Conservation (phyloP, 1,140 invertebrate genomes). For the Lepidostoma basale region DNA sequence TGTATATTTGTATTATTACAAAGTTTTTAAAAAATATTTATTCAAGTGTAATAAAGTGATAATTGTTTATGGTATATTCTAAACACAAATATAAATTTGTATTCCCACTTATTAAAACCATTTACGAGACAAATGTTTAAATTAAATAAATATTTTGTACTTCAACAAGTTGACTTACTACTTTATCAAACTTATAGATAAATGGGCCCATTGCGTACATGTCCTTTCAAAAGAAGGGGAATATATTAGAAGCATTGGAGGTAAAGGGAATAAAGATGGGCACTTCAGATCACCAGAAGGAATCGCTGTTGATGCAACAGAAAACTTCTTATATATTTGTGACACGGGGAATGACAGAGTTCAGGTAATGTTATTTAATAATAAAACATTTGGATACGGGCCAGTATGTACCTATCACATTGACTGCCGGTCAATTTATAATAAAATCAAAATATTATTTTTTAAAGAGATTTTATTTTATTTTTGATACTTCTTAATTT, state of each 20-base stretch:
- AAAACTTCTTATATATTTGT: constrained; percentile 71
- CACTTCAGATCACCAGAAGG: constrained; percentile 76
- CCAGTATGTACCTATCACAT: too few species aligned
- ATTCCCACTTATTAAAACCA: not conserved
- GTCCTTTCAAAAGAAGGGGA: constrained; percentile 70
- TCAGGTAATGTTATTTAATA: constrained; percentile 58
- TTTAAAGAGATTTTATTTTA: too few species aligned
- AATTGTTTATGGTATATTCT: not conserved
- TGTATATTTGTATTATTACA: not conserved
- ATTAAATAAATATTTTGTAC: constrained; percentile 20
- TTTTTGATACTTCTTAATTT: too few species aligned
- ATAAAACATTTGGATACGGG: too few species aligned
- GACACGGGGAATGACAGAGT: constrained; percentile 78
- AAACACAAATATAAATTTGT: not conserved
- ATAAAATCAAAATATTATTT: not conserved
- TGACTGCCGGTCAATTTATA: not conserved
- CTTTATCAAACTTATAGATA: constrained; percentile 65
- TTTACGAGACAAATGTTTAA: not conserved
- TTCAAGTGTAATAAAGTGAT: too few species aligned
- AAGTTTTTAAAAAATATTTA: too few species aligned
- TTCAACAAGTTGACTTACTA: too few species aligned
- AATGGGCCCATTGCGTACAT: constrained; percentile 79
- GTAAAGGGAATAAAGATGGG: constrained; percentile 65
- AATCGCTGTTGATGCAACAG: constrained; percentile 65
- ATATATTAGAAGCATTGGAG: constrained; percentile 66